Percentiles rank a stretch among this genome's conserved stretches.
Conservation (phyloP, 2,888 invertebrate species). For the Cosmopolites sordidus region DNA sequence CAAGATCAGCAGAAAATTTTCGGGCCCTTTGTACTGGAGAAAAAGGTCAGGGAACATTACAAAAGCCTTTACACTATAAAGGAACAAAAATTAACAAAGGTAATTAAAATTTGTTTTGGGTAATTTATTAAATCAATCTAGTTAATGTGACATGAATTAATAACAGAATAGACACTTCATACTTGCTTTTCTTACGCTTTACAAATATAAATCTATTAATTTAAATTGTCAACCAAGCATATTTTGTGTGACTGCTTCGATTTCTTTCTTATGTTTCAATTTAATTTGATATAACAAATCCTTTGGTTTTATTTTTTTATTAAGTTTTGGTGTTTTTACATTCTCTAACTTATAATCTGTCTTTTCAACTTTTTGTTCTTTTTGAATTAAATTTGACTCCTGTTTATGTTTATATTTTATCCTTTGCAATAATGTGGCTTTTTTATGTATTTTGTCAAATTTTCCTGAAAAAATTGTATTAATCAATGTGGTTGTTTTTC, state of each 20-base stretch:
- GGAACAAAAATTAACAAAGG: constrained; percentile 77
- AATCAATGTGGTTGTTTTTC: too few species aligned
- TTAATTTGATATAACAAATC: constrained; percentile 14
- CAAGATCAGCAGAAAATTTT: constrained; percentile 89
- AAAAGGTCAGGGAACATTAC: constrained; percentile 64
- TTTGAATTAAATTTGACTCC: background rate
- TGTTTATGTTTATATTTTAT: background rate
- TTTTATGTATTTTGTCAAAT: background rate
- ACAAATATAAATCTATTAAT: too few species aligned
- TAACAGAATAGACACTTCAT: too few species aligned
- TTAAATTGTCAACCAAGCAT: too few species aligned
- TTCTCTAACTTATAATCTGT: background rate
- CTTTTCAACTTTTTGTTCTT: background rate
- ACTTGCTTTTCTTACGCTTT: too few species aligned
- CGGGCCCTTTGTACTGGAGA: constrained; percentile 89
- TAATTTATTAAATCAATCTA: background rate
- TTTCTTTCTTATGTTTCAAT: constrained; percentile 20
- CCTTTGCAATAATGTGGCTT: constrained; percentile 15
- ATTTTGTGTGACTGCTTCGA: constrained; percentile 8
- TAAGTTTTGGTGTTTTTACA: too few species aligned
- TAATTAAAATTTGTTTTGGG: too few species aligned
- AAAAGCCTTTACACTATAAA: constrained; percentile 79
- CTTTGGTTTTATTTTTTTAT: constrained; percentile 6
- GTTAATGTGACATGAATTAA: too few species aligned
- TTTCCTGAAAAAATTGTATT: too few species aligned